phyloP scores from a whole-genome alignment of 2,888 invertebrate genomes.

The Tetropium fuscum region DNA sequence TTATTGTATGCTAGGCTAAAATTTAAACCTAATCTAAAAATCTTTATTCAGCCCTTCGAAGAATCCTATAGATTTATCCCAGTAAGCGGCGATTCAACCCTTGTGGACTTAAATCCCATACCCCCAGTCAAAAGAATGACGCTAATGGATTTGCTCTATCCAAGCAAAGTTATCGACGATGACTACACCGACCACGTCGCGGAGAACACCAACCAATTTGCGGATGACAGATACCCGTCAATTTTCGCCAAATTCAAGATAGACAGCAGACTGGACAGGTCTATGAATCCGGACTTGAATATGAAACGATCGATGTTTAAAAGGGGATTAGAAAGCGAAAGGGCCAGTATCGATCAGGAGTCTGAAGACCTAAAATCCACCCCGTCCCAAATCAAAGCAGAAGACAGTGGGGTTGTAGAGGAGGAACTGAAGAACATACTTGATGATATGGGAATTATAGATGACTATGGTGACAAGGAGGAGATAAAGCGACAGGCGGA shows the following conservation, averaged over 20 bases:
- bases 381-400: conserved; percentile 32
- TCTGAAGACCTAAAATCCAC: conserved; percentile 21
- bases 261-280: conserved; percentile 48
- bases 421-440: conserved; percentile 49
- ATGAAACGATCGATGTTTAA: conserved; percentile 37
- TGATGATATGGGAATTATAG: conserved; percentile 55
- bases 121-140: conserved; percentile 34
- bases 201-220: conserved; percentile 30
- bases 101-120: conserved; percentile 46
- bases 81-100: conserved; percentile 46
- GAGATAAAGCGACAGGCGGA: conserved; percentile 45
- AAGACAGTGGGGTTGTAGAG: conserved; percentile 45
- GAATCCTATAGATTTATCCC: conserved; percentile 52
- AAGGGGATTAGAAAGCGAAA: conserved; percentile 27
- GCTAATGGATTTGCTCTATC: conserved; percentile 35
- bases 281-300: conserved; percentile 18
- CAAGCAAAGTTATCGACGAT: conserved; percentile 27
- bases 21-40: not conserved
- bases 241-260: conserved; percentile 55
- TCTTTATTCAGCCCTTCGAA: conserved; percentile 46
- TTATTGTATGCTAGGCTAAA: not conserved
- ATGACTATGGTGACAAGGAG: conserved; percentile 44
- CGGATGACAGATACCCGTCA: conserved; percentile 49
- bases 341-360: conserved; percentile 24
- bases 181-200: conserved; percentile 29